phyloP scores from a whole-genome alignment of 2,797 vertebrate genomes.

The Lagocephalus sceleratus region DNA sequence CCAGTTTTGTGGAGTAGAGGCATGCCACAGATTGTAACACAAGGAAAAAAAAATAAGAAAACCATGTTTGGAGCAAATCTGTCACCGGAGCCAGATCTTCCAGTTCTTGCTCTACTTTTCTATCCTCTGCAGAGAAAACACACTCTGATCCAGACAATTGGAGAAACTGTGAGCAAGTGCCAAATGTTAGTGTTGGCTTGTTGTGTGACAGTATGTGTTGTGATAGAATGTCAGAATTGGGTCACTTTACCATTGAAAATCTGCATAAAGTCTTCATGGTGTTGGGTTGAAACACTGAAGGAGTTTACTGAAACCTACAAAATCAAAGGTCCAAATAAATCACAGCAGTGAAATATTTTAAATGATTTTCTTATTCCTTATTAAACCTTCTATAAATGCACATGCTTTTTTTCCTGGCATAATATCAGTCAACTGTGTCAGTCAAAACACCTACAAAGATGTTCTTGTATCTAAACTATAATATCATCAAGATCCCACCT shows the following conservation, averaged over 20 bases:
- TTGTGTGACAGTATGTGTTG: constrained; percentile 46
- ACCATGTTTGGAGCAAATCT: constrained; percentile 42
- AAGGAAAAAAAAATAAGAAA: constrained; percentile 13
- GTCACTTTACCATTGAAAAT: constrained; percentile 56
- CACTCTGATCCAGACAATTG: constrained; percentile 57
- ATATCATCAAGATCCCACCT: no score
- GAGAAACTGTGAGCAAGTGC: constrained; percentile 46
- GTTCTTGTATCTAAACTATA: no score
- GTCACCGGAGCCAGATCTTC: constrained; percentile 64
- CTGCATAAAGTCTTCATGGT: constrained; percentile 26
- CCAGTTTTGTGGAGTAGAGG: constrained; percentile 42
- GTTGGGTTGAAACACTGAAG: constrained; percentile 10
- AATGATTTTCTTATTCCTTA: no score
- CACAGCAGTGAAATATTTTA: no score
- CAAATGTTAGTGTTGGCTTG: constrained; percentile 52
- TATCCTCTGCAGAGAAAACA: constrained; percentile 56
- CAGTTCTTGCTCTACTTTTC: constrained; percentile 64
- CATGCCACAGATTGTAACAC: constrained; percentile 18
- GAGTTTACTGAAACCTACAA: no score
- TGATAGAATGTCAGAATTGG: constrained; percentile 62
- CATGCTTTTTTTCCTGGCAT: no score
- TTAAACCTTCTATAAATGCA: no score
- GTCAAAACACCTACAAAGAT: no score
- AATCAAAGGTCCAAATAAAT: no score
- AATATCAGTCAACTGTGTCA: no score